A percentile compares a stretch with the other conserved stretches of the same genome.
These are phyloP conservation scores for Cottus gobio DNA, from an alignment of 2,113 vertebrate species.

Conservation along the genomic window DNA sequence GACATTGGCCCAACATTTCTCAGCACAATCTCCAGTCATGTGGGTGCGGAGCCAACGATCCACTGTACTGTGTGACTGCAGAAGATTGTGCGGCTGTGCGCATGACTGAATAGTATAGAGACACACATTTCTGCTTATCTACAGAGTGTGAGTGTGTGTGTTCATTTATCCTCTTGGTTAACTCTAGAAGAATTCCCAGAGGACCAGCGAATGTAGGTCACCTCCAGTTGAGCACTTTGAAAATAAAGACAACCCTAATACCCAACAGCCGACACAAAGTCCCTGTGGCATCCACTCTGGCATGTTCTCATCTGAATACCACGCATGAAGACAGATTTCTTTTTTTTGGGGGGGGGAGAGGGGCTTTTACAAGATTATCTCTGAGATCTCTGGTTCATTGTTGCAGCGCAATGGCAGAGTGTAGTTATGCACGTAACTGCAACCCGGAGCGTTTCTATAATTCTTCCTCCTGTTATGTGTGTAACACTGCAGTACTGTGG, in stretches of 20 bases:
- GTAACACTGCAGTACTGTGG: neutral
- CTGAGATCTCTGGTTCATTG: slow-evolving; percentile 19
- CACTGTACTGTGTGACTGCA: slow-evolving; percentile 24
- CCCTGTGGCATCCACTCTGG: slow-evolving; percentile 24
- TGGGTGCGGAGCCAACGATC: slow-evolving; percentile 20
- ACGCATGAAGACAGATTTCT: neutral
- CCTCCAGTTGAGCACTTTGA: slow-evolving; percentile 34
- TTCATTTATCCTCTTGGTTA: slow-evolving; percentile 14
- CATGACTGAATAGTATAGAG: slow-evolving; percentile 19
- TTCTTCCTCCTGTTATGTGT: neutral
- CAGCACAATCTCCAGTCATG: slow-evolving; percentile 34
- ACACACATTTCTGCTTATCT: neutral
- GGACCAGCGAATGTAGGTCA: slow-evolving; percentile 63
- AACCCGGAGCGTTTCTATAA: slow-evolving; percentile 5
- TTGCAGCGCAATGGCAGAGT: slow-evolving; percentile 9
- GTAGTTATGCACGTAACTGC: slow-evolving; percentile 21
- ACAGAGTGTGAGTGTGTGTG: slow-evolving; percentile 19
- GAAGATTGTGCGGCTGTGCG: slow-evolving; percentile 8
- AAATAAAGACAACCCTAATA: slow-evolving; percentile 39
- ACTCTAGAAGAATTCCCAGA: slow-evolving; percentile 38
- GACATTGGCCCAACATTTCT: slow-evolving; percentile 16
- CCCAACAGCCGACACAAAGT: slow-evolving; percentile 13
- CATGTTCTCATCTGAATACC: slow-evolving; percentile 42
- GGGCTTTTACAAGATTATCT: slow-evolving; percentile 34
- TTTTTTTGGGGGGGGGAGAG: neutral